Conservation (phyloP, 1,140 invertebrate species). For the Drosophila equinoxialis region DNA sequence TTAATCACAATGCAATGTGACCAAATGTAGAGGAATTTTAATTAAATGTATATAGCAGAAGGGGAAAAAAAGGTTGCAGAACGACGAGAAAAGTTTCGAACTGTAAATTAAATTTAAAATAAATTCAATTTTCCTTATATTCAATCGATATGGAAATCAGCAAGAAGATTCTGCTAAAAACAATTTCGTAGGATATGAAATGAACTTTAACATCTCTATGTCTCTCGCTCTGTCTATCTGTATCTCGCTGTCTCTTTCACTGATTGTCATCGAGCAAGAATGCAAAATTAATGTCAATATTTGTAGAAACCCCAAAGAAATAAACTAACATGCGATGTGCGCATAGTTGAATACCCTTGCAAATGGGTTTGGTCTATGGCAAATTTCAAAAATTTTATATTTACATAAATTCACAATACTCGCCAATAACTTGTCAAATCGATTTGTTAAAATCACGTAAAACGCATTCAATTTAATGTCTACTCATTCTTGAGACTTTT, state of each 20-base stretch:
- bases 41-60: not conserved
- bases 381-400: too few relatives aligned
- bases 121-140: not conserved
- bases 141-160: not conserved
- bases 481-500: too few relatives aligned
- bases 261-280: not conserved
- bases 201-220: not conserved
- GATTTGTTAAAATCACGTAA: too few relatives aligned
- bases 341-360: not conserved
- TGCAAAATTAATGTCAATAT: conserved; percentile 10
- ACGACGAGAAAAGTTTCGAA: not conserved
- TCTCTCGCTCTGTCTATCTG: not conserved
- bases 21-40: conserved; percentile 13
- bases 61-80: not conserved
- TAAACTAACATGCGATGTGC: not conserved
- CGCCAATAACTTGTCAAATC: too few relatives aligned
- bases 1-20: conserved; percentile 46
- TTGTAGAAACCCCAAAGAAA: not conserved
- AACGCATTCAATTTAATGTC: too few relatives aligned
- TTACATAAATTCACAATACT: too few relatives aligned
- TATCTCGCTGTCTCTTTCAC: not conserved
- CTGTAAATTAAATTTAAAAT: not conserved
- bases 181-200: not conserved
- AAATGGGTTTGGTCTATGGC: not conserved
- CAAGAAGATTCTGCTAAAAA: too few relatives aligned